Evolutionary conservation across 2,888 invertebrate species (phyloP).

Genomic region (Polydrusus cervinus): DNA sequence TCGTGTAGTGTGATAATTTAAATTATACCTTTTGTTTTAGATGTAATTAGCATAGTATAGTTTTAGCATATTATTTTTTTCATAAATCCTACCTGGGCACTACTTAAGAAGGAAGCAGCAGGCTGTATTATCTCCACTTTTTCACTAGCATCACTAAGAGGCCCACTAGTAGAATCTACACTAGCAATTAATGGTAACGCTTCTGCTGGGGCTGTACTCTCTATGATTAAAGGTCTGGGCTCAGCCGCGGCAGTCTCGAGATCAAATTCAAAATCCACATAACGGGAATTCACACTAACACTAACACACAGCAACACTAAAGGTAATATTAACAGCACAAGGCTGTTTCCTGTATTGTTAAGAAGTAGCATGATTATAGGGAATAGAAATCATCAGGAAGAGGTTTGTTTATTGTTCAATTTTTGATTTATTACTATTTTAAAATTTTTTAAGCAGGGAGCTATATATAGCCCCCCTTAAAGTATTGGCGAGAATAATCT

Average conservation of each 20-base stretch:
- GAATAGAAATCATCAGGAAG: constrained; percentile 22
- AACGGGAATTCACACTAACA: constrained; percentile 44
- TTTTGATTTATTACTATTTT: constrained; percentile 38
- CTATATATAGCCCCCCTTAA: constrained; percentile 50
- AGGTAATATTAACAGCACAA: constrained; percentile 24
- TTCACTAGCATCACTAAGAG: constrained; percentile 62
- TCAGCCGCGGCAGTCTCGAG: constrained; percentile 61
- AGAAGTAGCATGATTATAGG: not conserved
- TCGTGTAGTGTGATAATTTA: no score
- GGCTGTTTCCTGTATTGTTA: constrained; percentile 15
- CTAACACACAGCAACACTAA: constrained; percentile 42
- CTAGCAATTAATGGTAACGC: constrained; percentile 58
- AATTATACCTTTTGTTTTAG: no score
- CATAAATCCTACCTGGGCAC: constrained; percentile 47
- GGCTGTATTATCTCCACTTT: constrained; percentile 63
- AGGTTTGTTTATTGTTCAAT: not conserved
- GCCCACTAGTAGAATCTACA: constrained; percentile 49
- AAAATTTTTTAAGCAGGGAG: constrained; percentile 44
- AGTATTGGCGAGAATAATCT: constrained; percentile 28
- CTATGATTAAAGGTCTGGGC: constrained; percentile 60
- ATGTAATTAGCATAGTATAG: no score
- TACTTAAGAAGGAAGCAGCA: constrained; percentile 65
- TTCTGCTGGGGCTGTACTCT: constrained; percentile 45
- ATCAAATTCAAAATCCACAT: constrained; percentile 52
- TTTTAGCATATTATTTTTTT: not conserved